Conservation (phyloP, 1,140 invertebrate species). For the Hydropsyche tenuis region DNA sequence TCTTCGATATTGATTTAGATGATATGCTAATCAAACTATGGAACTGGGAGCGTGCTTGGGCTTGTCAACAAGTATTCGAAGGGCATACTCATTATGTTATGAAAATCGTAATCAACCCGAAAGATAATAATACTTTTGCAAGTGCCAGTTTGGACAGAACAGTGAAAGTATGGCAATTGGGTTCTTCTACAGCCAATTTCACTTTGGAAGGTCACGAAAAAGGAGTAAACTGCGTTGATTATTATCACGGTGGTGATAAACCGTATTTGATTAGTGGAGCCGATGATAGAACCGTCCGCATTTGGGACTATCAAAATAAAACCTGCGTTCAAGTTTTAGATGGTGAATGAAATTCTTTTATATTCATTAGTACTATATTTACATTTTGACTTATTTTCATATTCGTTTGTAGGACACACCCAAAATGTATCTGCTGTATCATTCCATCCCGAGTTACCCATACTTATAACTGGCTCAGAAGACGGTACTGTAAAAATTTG, state of each 20-base stretch:
- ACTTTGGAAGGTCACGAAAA: conserved; percentile 99
- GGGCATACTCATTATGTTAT: conserved; percentile 99
- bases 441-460: conserved; percentile 98
- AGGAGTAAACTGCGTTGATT: conserved; percentile 99
- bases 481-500: conserved; percentile 96
- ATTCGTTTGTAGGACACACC: conserved; percentile 71
- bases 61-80: conserved; percentile 96
- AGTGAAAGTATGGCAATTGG: conserved; percentile 97
- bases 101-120: conserved; percentile 99
- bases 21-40: conserved; percentile 99
- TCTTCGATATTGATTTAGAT: conserved; percentile 68
- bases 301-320: conserved; percentile 99
- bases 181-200: conserved; percentile 96
- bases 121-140: conserved; percentile 99
- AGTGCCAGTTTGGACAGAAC: conserved; percentile 97
- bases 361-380: background rate
- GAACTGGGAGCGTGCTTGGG: conserved; percentile 99
- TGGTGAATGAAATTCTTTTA: conserved; percentile 68
- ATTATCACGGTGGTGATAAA: conserved; percentile 99
- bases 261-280: conserved; percentile 99
- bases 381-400: conserved; percentile 1
- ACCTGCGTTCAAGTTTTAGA: conserved; percentile 99
- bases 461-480: conserved; percentile 96
- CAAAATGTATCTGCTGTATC: conserved; percentile 93
- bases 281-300: conserved; percentile 96